phyloP scores from a whole-genome alignment of 2,888 invertebrate species.

The Amphipyra berbera region DNA sequence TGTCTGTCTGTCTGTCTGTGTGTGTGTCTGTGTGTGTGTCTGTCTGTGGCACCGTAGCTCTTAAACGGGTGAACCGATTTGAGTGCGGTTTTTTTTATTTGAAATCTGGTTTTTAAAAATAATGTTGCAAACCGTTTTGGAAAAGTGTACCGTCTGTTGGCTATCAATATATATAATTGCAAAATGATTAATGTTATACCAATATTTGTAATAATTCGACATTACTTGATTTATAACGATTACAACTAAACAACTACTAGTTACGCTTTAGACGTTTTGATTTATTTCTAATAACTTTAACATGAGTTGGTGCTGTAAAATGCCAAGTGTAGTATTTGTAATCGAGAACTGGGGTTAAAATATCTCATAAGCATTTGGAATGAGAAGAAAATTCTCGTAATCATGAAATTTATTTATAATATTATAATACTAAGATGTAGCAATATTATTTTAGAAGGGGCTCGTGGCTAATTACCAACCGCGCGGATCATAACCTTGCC shows the following conservation, averaged over 20 bases:
- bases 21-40: too few relatives aligned
- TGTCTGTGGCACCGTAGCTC: too few relatives aligned
- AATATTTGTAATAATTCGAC: conserved; percentile 40
- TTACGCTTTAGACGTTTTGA: conserved; percentile 39
- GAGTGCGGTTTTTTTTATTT: too few relatives aligned
- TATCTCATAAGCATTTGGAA: conserved; percentile 6
- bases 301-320: conserved; percentile 28
- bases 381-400: conserved; percentile 6
- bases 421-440: not conserved
- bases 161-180: conserved; percentile 26
- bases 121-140: not conserved
- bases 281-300: conserved; percentile 45
- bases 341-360: conserved; percentile 7
- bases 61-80: too few relatives aligned
- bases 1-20: too few relatives aligned
- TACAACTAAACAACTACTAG: conserved; percentile 36
- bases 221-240: conserved; percentile 41
- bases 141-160: conserved; percentile 3
- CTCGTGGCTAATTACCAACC: too few relatives aligned
- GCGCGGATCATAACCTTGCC: too few relatives aligned
- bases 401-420: not conserved
- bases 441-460: too few relatives aligned
- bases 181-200: conserved; percentile 33
- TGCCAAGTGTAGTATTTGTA: conserved; percentile 21
- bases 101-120: not conserved